Evolutionary conservation across 2,888 invertebrate genomes (phyloP).

Genomic region (Melolontha melolontha): DNA sequence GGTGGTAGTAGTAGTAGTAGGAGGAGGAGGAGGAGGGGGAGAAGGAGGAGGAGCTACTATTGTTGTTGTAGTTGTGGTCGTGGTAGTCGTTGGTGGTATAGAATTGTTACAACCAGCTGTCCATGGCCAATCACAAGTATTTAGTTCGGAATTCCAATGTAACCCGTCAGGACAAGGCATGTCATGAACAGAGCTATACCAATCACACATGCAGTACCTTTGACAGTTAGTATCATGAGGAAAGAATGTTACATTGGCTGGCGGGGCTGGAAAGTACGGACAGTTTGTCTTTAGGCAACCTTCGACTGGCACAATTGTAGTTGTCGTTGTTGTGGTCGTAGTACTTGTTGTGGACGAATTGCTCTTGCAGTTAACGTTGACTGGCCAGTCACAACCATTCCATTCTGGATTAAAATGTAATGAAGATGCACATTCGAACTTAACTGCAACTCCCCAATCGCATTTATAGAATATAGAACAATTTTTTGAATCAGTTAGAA

Average conservation of each 20-base stretch:
- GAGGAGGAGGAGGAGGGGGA: not conserved
- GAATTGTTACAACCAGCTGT: constrained; percentile 3
- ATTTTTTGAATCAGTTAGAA: constrained; percentile 41
- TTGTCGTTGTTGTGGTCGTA: not conserved
- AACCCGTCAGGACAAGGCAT: constrained; percentile 46
- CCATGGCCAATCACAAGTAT: constrained; percentile 50
- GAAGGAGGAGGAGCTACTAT: no score
- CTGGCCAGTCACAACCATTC: constrained; percentile 38
- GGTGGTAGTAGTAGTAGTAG: no score
- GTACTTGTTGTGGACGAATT: not conserved
- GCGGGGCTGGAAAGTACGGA: no score
- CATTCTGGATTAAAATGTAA: constrained; percentile 37
- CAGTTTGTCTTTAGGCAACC: no score
- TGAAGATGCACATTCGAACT: constrained; percentile 41
- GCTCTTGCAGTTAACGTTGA: no score
- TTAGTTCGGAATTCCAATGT: constrained; percentile 46
- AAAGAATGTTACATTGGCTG: no score
- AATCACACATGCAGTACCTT: constrained; percentile 46
- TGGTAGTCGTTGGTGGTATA: not conserved
- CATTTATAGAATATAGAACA: constrained; percentile 43
- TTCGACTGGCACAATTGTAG: not conserved
- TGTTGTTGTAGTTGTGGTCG: not conserved
- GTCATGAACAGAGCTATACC: constrained; percentile 34
- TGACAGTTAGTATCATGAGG: constrained; percentile 34
- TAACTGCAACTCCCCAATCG: constrained; percentile 41